Base-by-base conservation (phyloP, 2,888 invertebrate genomes). In the Tenthredo amoena region DNA sequence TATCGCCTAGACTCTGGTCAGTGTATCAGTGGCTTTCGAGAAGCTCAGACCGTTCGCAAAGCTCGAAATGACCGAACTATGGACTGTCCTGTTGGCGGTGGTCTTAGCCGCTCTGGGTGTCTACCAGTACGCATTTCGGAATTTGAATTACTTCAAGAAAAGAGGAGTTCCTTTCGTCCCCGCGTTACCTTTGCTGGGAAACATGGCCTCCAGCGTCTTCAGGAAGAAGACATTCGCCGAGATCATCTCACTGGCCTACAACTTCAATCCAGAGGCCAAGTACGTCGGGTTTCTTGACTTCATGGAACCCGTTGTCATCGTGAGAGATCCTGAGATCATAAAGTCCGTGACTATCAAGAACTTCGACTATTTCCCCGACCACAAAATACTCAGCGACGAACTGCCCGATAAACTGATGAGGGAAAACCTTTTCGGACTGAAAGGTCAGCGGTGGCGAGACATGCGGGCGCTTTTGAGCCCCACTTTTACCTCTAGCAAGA, bases 401-500 rank as follows among this genome's bases (percentile, higher is more conserved):
- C 85, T 85, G 0, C 40, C 86, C 4, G 91, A 91, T 62, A 88
- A 89, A 0, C 6, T 91, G 0, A 87, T 91, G 34, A 88, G 79
- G 6, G 88, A 88, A 0, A 89, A 88, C 40, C 84, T 91, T 0
- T 89, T 91, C 55, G 87, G 86, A 0, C 72, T 91, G 0, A 84
- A 85, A 2, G 95, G 94, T 12, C 93, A 95, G 0, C 93, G 89
- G 90, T 95, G 95, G 95, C 93, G 94, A 0, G 93, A 94, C 3
- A 94, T 95, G 94, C 91, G 95, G 26, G 91, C 91, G 0, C 93
- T 94, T 0, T 87, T 95, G 37, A 95, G 94, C 26, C 95, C 95
- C 0, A 94, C 95, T 0, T 95, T 95, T 90, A 95, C 95, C 0
- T 93, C 94, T 7, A 94, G 95, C 82, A 95, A 95, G 91, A 95